Evolutionary conservation across 2,888 invertebrate species (phyloP), one percentile per base, ranked within the genome.

Genomic region (Drosophila austrosaltans): DNA sequence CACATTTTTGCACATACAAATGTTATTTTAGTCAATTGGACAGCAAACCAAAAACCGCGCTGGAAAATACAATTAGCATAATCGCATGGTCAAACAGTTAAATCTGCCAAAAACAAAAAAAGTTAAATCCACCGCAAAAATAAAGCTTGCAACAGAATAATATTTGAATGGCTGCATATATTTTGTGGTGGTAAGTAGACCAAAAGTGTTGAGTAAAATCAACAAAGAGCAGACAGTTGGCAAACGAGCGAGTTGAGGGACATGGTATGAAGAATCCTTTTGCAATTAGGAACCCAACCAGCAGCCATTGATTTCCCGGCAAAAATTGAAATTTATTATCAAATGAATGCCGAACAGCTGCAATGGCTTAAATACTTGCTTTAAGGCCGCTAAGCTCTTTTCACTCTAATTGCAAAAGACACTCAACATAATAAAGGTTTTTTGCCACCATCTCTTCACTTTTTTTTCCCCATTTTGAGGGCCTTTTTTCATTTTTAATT

Each of bases 341-440:
- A 72, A 67, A 70, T 69, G 81, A 72, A 72, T 53, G 40, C 61
- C 32, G 3, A 75, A 58, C 89, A 89, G 89, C 89, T 89, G 83
- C 82, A 69, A 48, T 48, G 75, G 82, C 77, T 84, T 87, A 81
- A 79, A 78, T 28, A 39, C 48, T 48, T 63, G 69, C 72, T 87
- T 83, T 69, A 28, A 63, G 69, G 40, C 63, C 67, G 79, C 68
- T 81, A 76, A 89, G 78, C 75, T 66, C 69, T 62, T 70, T 61
- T 63, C 57, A 69, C 69, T 66, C 73, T 84, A 84, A 84, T 87
- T 89, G 79, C 53, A 59, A 74, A 74, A 75, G 76, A 66, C 67
- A 74, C 71, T 72, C 57, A 36, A 74, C 62, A 48, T 59, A 68
- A 72, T 59, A 75, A 63, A 69, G 58, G 58, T 40, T 54, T 48